phyloP scores from a whole-genome alignment of 1,140 invertebrate species.

The Cepaea nemoralis region DNA sequence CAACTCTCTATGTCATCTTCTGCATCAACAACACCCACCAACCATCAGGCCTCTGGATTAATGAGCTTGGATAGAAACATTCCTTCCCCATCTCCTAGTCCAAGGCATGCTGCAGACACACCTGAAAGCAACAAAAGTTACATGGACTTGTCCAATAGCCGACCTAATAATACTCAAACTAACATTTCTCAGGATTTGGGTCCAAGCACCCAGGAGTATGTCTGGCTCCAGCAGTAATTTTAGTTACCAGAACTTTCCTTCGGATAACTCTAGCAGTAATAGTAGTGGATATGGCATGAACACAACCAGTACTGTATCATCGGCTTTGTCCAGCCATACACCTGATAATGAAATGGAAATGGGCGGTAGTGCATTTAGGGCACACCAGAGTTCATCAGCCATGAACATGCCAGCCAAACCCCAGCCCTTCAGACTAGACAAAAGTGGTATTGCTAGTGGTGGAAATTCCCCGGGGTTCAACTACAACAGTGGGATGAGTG shows the following conservation, averaged over 20 bases:
- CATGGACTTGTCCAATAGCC: slow-evolving; percentile 22
- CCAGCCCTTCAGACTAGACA: slow-evolving; percentile 20
- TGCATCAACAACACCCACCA: neutral
- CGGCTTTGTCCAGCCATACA: slow-evolving; percentile 1
- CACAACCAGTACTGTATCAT: neutral
- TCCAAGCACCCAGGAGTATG: neutral
- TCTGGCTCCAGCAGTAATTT: neutral
- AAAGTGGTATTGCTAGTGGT: slow-evolving; percentile 16
- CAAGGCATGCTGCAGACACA: slow-evolving; percentile 15
- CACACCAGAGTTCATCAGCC: slow-evolving; percentile 18
- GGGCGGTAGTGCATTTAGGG: slow-evolving; percentile 37
- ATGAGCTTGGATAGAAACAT: neutral
- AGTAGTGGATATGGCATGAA: neutral
- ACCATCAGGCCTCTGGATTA: neutral
- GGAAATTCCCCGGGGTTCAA: slow-evolving; percentile 8
- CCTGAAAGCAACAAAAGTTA: slow-evolving; percentile 30
- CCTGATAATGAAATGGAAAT: slow-evolving; percentile 15
- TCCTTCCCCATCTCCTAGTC: slow-evolving; percentile 18
- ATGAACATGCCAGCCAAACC: slow-evolving; percentile 24
- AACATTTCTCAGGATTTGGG: neutral
- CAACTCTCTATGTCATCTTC: slow-evolving; percentile 10
- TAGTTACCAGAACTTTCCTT: neutral
- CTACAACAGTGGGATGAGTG: slow-evolving; percentile 37
- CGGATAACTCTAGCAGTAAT: neutral
- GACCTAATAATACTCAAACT: neutral